Conservation (phyloP, 2,113 vertebrate genomes). For the Neolamprologus toae region DNA sequence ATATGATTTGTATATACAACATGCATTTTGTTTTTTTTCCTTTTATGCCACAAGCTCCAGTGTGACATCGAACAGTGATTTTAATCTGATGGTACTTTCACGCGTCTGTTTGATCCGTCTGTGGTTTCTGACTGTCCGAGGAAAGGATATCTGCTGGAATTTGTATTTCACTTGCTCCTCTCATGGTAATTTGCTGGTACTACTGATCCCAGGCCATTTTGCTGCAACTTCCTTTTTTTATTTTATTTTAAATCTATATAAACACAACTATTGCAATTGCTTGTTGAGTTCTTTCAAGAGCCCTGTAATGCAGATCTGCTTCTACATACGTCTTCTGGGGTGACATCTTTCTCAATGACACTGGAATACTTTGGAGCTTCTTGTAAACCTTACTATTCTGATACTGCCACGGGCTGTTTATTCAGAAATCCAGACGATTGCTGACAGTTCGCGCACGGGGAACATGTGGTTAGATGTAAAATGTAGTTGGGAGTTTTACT, state of each 20-base stretch:
- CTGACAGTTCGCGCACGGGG: not conserved
- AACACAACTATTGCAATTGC: not conserved
- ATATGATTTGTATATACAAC: constrained; percentile 58
- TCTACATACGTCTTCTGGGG: not conserved
- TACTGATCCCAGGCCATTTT: constrained; percentile 53
- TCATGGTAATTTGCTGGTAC: constrained; percentile 49
- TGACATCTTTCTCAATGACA: constrained; percentile 44
- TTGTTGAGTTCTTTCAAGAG: constrained; percentile 5
- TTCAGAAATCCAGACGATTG: not conserved
- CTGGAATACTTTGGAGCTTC: constrained; percentile 52
- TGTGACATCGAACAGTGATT: constrained; percentile 11
- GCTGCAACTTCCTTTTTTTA: not conserved
- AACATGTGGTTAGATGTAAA: not conserved
- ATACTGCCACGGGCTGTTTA: constrained; percentile 25
- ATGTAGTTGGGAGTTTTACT: not conserved
- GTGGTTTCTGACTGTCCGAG: constrained; percentile 15
- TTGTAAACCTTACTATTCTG: not conserved
- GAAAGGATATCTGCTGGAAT: constrained; percentile 38
- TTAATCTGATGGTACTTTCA: constrained; percentile 44
- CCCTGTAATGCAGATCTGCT: not conserved
- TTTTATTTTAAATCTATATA: not conserved
- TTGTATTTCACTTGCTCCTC: not conserved
- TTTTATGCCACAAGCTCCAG: constrained; percentile 27
- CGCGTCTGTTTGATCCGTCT: not conserved
- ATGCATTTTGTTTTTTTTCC: not conserved